Percentiles rank a stretch among this genome's conserved stretches.
Conservation (phyloP, 2,888 invertebrate species). For the Priocnemis perturbator region DNA sequence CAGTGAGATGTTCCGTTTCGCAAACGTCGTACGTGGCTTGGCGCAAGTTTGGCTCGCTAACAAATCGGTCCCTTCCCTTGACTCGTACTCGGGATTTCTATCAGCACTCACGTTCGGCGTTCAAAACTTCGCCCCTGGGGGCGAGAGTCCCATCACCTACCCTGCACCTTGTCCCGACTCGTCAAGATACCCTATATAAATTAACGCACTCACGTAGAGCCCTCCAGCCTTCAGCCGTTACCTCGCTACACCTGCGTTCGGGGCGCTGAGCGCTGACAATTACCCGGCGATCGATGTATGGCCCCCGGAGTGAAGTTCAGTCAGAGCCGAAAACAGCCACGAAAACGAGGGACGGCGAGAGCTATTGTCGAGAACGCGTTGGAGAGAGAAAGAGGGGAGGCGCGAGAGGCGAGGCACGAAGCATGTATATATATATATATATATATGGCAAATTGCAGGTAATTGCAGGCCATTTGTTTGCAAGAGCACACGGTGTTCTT, state of each 20-base stretch:
- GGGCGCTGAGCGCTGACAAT: conserved; percentile 74
- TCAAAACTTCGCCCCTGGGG: neutral
- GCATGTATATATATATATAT: conserved; percentile 11
- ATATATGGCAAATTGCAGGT: conserved; percentile 70
- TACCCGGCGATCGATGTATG: conserved; percentile 72
- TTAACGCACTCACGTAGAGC: conserved; percentile 66
- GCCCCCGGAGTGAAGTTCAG: conserved; percentile 62
- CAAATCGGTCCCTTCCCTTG: neutral
- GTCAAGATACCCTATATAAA: conserved; percentile 46
- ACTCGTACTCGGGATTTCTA: neutral
- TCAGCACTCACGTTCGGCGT: neutral
- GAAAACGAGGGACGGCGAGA: conserved; percentile 57
- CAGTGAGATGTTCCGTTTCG: too few species aligned
- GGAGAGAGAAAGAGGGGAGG: conserved; percentile 29
- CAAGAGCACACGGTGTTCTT: conserved; percentile 59
- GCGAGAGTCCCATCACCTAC: neutral
- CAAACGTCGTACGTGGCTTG: too few species aligned
- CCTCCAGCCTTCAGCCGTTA: conserved; percentile 58
- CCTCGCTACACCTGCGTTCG: conserved; percentile 67
- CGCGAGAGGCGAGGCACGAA: conserved; percentile 16
- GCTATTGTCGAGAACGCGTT: conserved; percentile 38
- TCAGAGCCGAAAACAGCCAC: conserved; percentile 56
- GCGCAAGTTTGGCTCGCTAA: neutral
- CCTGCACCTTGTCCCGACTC: conserved; percentile 3
- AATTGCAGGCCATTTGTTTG: conserved; percentile 71